A percentile compares a stretch with the other conserved stretches of the same genome.
These are phyloP conservation scores for Sarcophaga carnaria DNA, from an alignment of 2,888 invertebrate species.

Conservation along the genomic window DNA sequence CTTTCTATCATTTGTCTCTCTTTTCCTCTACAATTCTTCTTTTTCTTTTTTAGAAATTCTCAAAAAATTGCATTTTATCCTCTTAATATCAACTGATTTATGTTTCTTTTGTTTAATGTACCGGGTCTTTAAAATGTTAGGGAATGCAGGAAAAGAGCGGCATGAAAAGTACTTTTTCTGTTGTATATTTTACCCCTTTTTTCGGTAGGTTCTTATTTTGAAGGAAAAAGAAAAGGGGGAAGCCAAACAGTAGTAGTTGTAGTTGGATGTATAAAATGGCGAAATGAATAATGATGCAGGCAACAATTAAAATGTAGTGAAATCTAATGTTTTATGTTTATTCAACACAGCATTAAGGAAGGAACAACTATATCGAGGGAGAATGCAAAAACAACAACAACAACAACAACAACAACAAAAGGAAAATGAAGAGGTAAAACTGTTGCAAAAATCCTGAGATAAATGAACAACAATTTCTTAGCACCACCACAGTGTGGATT, in stretches of 20 bases:
- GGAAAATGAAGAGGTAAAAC: constrained; percentile 39
- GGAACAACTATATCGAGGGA: constrained; percentile 16
- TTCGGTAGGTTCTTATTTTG: neutral
- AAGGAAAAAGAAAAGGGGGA: neutral
- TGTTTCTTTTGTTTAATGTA: constrained; percentile 9
- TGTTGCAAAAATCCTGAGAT: constrained; percentile 33
- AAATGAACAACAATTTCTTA: constrained; percentile 54
- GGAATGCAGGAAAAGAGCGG: neutral
- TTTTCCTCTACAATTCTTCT: no score
- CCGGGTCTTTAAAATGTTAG: neutral
- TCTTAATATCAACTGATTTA: constrained; percentile 30
- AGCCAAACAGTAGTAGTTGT: no score
- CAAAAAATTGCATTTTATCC: neutral
- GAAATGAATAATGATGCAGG: constrained; percentile 62
- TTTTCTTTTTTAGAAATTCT: neutral
- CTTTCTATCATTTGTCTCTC: constrained; percentile 16
- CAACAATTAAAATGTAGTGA: constrained; percentile 60
- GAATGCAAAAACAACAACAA: neutral
- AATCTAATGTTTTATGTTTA: constrained; percentile 55
- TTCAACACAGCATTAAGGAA: constrained; percentile 39
- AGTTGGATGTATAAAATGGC: neutral
- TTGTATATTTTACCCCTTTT: neutral
- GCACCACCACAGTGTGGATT: constrained; percentile 32
- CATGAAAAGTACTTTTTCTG: neutral
- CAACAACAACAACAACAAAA: neutral